phyloP scores from a whole-genome alignment of 2,888 invertebrate species.

The Eucera pruinosa region DNA sequence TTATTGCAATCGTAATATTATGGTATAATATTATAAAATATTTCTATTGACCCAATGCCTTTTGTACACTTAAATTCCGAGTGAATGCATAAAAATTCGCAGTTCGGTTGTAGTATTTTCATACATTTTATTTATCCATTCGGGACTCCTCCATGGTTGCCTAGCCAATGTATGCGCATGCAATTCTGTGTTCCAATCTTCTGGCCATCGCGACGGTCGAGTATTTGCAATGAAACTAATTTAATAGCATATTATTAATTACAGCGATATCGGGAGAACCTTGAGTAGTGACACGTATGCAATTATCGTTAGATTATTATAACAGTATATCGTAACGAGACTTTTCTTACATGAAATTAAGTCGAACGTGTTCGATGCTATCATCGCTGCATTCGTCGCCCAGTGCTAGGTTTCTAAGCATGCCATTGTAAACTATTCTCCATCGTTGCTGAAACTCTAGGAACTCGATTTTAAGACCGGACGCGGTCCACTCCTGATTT shows the following conservation, averaged over 20 bases:
- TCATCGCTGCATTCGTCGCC: conserved; percentile 48
- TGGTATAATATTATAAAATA: too few relatives aligned
- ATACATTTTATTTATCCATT: conserved; percentile 87
- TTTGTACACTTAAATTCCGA: too few relatives aligned
- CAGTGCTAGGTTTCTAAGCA: conserved; percentile 85
- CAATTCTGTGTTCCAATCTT: conserved; percentile 86
- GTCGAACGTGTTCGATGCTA: conserved; percentile 83
- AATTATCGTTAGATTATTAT: too few relatives aligned
- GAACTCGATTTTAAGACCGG: conserved; percentile 87
- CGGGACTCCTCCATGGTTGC: conserved; percentile 86
- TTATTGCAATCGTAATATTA: too few relatives aligned
- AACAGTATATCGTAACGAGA: too few relatives aligned
- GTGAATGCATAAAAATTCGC: too few relatives aligned
- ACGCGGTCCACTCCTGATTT: conserved; percentile 86
- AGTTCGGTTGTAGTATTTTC: too few relatives aligned
- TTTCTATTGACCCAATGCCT: too few relatives aligned
- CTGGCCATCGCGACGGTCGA: conserved; percentile 85
- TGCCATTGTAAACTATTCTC: conserved; percentile 89
- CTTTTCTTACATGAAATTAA: conserved; percentile 88
- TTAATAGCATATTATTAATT: too few relatives aligned
- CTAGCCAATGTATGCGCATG: conserved; percentile 86
- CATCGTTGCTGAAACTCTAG: conserved; percentile 87
- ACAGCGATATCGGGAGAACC: too few relatives aligned
- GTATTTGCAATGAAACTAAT: conserved; percentile 87
- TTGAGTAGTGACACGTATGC: too few relatives aligned